Evolutionary conservation across 1,140 invertebrate genomes (phyloP), one percentile per base, ranked within the genome.

Genomic region (Agrilus planipennis): DNA sequence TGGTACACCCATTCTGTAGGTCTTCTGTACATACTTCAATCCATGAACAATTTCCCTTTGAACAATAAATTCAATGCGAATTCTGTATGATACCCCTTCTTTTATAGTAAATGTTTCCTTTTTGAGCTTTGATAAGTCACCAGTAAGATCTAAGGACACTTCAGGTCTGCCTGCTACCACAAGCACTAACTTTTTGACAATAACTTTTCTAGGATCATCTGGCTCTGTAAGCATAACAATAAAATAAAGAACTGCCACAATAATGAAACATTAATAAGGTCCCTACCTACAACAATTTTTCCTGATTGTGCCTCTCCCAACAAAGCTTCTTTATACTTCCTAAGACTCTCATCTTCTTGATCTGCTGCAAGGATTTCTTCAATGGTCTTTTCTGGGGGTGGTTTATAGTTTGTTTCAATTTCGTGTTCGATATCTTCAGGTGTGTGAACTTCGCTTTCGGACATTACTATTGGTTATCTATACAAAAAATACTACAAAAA

Each of bases 21-120:
- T 91, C 63, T 94, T 96, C 67, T 98, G 94, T 40, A 92, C 73
- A 67, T 97, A 98, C 67, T 93, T 94, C 39, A 99, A 72, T 18
- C 95, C 95, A 68, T 92, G 87, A 7, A 98, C 92, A 55, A 99
- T 98, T 72, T 99, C 95, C 42, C 93, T 72, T 68, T 99, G 95
- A 16, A 98, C 93, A 58, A 90, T 81, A 65, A 98, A 99, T 58
- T 96, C 89, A 62, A 99, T 95, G 55, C 89, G 79, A 59, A 99
- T 89, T 62, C 75, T 77, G 59, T 98, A 99, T 42, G 86, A 82
- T 42, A 91, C 80, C 5, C 93, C 94, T 69, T 99, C 94, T 64
- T 97, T 96, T 50, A 98, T 87, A 25, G 77, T 73, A 70, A 94
- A 91, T 32, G 81, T 79, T 72, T 88, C 79, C 67, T 87, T 87